These are phyloP conservation scores for Odontesthes bonariensis DNA, from an alignment of 2,113 vertebrate species.

Conservation along the genomic window DNA sequence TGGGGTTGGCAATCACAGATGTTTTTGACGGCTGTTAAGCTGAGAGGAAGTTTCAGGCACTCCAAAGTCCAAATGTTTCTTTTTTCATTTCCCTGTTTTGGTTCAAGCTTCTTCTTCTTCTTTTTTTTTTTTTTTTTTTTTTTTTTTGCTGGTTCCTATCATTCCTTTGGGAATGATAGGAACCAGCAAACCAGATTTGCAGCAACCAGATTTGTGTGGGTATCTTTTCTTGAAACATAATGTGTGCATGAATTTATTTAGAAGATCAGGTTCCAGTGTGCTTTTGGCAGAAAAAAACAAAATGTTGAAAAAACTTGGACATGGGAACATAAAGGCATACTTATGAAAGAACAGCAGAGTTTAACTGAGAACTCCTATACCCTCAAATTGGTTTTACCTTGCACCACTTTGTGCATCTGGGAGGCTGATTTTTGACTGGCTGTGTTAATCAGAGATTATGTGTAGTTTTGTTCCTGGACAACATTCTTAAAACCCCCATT, in stretches of 20 bases:
- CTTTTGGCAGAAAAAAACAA: conserved; percentile 23
- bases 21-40: conserved; percentile 77
- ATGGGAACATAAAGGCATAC: conserved; percentile 37
- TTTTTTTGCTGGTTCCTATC: too few relatives aligned
- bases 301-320: conserved; percentile 39
- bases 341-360: conserved; percentile 56
- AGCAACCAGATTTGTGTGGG: conserved; percentile 61
- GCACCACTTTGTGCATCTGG: conserved; percentile 14
- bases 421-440: conserved; percentile 22
- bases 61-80: conserved; percentile 75
- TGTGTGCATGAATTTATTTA: conserved; percentile 17
- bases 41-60: conserved; percentile 77
- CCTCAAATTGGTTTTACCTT: conserved; percentile 53
- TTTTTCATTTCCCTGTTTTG: conserved; percentile 65
- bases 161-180: conserved; percentile 43
- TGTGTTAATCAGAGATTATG: conserved; percentile 9
- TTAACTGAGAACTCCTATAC: conserved; percentile 52
- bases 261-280: conserved; percentile 6
- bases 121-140: conserved; percentile 5
- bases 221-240: conserved; percentile 25
- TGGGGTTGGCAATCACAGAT: conserved; percentile 75
- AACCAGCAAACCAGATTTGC: too few relatives aligned
- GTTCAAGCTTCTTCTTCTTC: too few relatives aligned
- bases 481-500: conserved; percentile 23
- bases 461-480: conserved; percentile 21